Conservation (phyloP, 2,113 vertebrate species). For the Vidua macroura region DNA sequence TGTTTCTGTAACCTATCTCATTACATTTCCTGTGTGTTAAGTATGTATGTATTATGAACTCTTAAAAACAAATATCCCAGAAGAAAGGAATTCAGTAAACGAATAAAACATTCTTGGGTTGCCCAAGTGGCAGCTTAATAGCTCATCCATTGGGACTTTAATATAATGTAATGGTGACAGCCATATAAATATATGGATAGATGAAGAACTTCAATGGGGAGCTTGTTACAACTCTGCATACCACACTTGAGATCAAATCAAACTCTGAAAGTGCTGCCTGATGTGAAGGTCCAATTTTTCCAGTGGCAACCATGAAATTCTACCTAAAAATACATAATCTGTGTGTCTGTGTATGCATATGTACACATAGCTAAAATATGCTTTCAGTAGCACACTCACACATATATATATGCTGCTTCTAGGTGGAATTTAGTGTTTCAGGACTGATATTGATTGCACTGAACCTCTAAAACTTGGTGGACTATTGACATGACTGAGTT, state of each 20-base stretch:
- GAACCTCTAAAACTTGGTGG: background rate
- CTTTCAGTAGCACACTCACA: background rate
- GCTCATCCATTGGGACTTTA: constrained; percentile 1
- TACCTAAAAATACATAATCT: background rate
- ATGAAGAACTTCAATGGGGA: constrained; percentile 9
- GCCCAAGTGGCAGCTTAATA: background rate
- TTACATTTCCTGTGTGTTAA: constrained; percentile 27
- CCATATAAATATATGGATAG: constrained; percentile 20
- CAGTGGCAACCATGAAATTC: background rate
- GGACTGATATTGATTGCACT: background rate
- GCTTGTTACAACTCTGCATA: constrained; percentile 11
- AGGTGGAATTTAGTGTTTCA: background rate
- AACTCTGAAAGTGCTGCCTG: background rate
- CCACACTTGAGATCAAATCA: background rate
- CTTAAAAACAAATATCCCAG: constrained; percentile 42
- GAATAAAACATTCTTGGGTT: constrained; percentile 25
- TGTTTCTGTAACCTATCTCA: constrained; percentile 9
- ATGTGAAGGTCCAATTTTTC: background rate
- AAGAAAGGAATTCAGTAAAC: constrained; percentile 45
- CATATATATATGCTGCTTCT: background rate
- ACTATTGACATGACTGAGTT: background rate
- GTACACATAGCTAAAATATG: background rate
- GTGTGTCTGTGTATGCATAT: background rate
- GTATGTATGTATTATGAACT: background rate
- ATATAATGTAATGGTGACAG: background rate